These are phyloP conservation scores for Micromys minutus DNA, from an alignment of 2,113 vertebrate species.

Conservation along the genomic window DNA sequence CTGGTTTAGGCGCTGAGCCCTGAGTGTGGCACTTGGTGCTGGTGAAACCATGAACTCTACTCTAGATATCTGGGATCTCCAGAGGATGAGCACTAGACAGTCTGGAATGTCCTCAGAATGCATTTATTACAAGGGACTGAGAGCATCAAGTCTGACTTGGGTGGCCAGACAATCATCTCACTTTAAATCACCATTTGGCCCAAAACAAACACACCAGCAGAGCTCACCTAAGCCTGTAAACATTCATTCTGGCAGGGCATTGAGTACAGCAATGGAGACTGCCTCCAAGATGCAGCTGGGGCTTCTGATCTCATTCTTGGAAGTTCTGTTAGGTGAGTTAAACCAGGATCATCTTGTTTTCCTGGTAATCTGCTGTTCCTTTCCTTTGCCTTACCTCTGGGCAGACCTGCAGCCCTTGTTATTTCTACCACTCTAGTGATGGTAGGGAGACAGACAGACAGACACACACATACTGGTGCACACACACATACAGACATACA, in stretches of 20 bases:
- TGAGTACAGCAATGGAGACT: neutral
- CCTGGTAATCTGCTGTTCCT: slow-evolving; percentile 48
- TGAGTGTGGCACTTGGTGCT: neutral
- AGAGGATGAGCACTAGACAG: neutral
- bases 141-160: neutral
- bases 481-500: no score
- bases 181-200: neutral
- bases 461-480: neutral
- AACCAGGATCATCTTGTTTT: slow-evolving; percentile 36
- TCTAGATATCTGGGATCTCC: neutral
- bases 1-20: neutral
- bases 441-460: neutral
- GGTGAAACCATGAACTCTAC: no score
- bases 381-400: slow-evolving; percentile 47
- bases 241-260: neutral
- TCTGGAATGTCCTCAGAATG: neutral
- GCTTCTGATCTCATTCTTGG: slow-evolving; percentile 44
- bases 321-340: slow-evolving; percentile 42
- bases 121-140: neutral
- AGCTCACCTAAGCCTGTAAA: neutral
- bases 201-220: neutral
- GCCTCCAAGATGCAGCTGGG: neutral
- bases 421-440: slow-evolving; percentile 74
- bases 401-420: slow-evolving; percentile 54
- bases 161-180: neutral